A percentile compares a stretch with the other conserved stretches of the same genome.
phyloP scores from a whole-genome alignment of 1,140 invertebrate genomes.

The Capitella teleta region DNA sequence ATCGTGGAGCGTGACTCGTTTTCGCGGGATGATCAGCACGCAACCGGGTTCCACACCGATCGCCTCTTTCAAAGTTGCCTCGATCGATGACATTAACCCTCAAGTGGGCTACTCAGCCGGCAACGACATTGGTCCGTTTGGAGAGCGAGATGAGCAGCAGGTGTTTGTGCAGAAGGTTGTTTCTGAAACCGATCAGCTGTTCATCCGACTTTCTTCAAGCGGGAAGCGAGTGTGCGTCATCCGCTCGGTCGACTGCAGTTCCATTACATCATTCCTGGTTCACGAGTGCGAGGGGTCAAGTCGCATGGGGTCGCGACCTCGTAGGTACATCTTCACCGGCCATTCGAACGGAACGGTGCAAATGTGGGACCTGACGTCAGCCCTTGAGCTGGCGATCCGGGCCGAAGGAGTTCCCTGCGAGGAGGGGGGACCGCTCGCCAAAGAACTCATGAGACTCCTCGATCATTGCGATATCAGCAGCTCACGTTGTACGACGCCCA shows the following conservation, averaged over 20 bases:
- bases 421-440: conserved; percentile 70
- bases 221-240: conserved; percentile 94
- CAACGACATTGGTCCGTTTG: conserved; percentile 82
- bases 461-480: conserved; percentile 77
- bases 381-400: conserved; percentile 54
- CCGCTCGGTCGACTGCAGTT: conserved; percentile 83
- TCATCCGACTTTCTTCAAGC: conserved; percentile 85
- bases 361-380: conserved; percentile 97
- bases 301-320: conserved; percentile 77
- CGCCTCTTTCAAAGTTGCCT: conserved; percentile 89
- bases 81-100: conserved; percentile 73
- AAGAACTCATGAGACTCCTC: conserved; percentile 76
- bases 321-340: conserved; percentile 86
- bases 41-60: conserved; percentile 93
- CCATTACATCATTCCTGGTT: conserved; percentile 88
- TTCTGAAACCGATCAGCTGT: conserved; percentile 87
- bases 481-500: conserved; percentile 54
- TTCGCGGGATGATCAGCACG: conserved; percentile 88
- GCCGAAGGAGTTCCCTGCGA: neutral
- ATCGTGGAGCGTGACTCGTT: conserved; percentile 90
- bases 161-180: conserved; percentile 97
- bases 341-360: conserved; percentile 76
- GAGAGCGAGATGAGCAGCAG: conserved; percentile 94
- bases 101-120: conserved; percentile 60
- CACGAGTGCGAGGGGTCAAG: conserved; percentile 90